Evolutionary conservation across 2,797 vertebrate genomes (phyloP), one percentile per base, ranked within the genome.

Genomic region (Scolopax rusticola): DNA sequence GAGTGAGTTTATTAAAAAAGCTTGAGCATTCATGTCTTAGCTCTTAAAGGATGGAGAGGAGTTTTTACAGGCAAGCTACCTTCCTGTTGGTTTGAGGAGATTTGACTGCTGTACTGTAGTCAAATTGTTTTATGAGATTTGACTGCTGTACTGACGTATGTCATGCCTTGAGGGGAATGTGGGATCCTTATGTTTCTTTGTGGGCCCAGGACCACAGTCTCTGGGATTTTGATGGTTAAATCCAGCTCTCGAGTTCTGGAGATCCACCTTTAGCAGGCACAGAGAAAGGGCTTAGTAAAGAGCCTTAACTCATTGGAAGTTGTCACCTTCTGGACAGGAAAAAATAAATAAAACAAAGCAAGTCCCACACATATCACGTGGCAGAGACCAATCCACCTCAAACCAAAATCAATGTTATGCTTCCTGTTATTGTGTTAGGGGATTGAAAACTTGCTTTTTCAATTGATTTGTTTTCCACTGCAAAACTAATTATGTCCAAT

Each of bases 381-480:
- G 69, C 89, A 94, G 82, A 97, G 91, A 97, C 92, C 84, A 95
- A 92, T 96, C 89, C 74, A 95, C 96, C 94, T 95, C 93, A 97
- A 96, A 96, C 92, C 94, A 96, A 97, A 96, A 97, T 97, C 96
- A 96, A 97, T 97, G 89, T 89, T 93, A 92, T 90, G 91, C 90
- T 90, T 95, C 96, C 95, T 93, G 94, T 96, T 97, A 91, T 94
- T 97, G 90, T 94, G 89, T 91, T 96, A 95, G 91, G 85, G 94
- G 93, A 96, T 93, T 97, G 96, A 97, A 97, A 97, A 96, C 96
- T 96, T 96, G 95, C 94, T 97, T 97, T 97, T 96, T 53, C 96
- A 91, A 97, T 97, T 97, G 97, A 97, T 97, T 97, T 97, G 92
- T 96, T 97, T 97, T 95, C 94, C 82, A 93, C 90, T 97, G 92